Base-by-base conservation (phyloP, 2,797 vertebrate genomes). In the Phataginus tetradactyla region DNA sequence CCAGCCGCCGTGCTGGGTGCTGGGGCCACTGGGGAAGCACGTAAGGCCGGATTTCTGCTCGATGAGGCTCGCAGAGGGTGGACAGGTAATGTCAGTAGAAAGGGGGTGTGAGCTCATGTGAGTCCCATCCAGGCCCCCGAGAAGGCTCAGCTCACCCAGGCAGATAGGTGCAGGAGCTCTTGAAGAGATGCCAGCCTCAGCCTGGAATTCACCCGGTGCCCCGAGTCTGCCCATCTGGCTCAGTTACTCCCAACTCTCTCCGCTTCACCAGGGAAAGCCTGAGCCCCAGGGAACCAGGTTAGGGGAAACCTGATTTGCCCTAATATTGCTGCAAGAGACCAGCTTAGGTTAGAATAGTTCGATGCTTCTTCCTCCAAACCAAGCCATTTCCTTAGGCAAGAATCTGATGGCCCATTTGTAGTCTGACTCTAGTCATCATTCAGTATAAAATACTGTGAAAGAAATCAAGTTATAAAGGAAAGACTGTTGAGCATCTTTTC, bases 1-100 rank as follows among this genome's bases (percentile, higher is more conserved):
- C 25, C 37, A 1, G n/a, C 10, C 37, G 7, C n/a, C 18, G 18
- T 20, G 10, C 27, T 0, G 1, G 51, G 27, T 17, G 51, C 49
- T 11, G 4, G 57, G 5, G 29, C 37, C 37, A 6, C 1, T 1
- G 3, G 37, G 34, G 66, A 32, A 2, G 18, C n/a, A 4, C 0
- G 1, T 27, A 32, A 49, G 42, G 55, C 53, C 25, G 25, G 32
- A n/a, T 5, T 29, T n/a, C 87, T 12, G 51, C 53, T 61, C 72
- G 11, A 0, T 5, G 66, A 69, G n/a, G 29, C 15, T 87, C 11
- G 0, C 15, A 37, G 55, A 25, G 18, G 69, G 69, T 11, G 39
- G 34, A 25, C 0, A 0, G 71, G 25, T 10, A 20, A 53, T 4
- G 25, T 57, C 25, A 14, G 7, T 11, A 45, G 14, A n/a, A 39